Conservation (phyloP, 1,140 invertebrate genomes). For the Drosophila sechellia region DNA sequence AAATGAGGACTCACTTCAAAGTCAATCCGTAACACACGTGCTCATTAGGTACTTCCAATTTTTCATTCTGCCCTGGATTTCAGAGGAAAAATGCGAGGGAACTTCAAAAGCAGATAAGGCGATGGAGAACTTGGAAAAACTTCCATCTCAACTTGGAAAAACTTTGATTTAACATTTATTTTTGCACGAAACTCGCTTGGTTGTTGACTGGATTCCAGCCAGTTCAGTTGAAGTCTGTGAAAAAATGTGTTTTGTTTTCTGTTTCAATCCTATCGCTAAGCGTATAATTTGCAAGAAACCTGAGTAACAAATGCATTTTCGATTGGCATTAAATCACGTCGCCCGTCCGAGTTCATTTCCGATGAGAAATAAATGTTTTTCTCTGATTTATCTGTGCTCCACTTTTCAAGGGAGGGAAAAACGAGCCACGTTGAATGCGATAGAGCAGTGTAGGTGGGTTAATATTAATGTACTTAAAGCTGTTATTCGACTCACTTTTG, state of each 20-base stretch:
- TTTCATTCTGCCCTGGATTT: not conserved
- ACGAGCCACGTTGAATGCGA: too few species aligned
- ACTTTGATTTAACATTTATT: constrained; percentile 45
- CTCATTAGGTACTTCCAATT: constrained; percentile 37
- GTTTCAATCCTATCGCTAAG: constrained; percentile 5
- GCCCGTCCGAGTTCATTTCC: constrained; percentile 66
- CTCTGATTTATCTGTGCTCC: constrained; percentile 59
- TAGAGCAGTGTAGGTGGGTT: not conserved
- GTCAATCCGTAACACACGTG: constrained; percentile 43
- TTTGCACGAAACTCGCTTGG: constrained; percentile 4
- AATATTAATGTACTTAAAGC: not conserved
- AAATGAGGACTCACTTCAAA: constrained; percentile 39
- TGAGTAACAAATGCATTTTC: constrained; percentile 74
- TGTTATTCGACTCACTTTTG: constrained; percentile 14
- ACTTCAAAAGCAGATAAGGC: constrained; percentile 72
- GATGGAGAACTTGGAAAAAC: constrained; percentile 48
- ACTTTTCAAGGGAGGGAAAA: not conserved
- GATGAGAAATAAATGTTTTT: constrained; percentile 61
- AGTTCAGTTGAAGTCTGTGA: constrained; percentile 41
- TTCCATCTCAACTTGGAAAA: constrained; percentile 44
- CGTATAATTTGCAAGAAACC: constrained; percentile 36
- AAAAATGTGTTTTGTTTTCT: constrained; percentile 29
- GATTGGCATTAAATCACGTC: constrained; percentile 76
- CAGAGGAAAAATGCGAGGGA: constrained; percentile 22
- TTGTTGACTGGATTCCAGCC: too few species aligned